Evolutionary conservation across 2,888 invertebrate genomes (phyloP).

Genomic region (Beris chalybata): DNA sequence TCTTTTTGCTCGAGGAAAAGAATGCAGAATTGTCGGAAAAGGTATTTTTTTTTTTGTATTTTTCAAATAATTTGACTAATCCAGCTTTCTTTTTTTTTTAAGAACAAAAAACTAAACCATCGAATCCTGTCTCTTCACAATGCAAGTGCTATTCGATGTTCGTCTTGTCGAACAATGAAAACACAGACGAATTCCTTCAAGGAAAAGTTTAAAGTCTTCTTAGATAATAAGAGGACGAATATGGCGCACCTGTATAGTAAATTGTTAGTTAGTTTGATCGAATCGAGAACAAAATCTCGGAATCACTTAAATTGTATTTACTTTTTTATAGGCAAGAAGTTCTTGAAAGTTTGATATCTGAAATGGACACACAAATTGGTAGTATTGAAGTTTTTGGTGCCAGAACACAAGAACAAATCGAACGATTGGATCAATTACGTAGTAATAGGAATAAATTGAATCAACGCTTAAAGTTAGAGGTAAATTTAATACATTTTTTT

Average conservation of each 20-base stretch:
- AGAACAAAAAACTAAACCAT: conserved; percentile 13
- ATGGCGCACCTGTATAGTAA: conserved; percentile 27
- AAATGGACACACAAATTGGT: conserved; percentile 86
- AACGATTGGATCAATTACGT: conserved; percentile 68
- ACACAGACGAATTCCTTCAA: conserved; percentile 16
- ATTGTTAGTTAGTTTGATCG: conserved; percentile 27
- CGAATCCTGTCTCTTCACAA: conserved; percentile 34
- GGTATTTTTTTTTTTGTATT: background rate
- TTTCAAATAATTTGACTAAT: background rate
- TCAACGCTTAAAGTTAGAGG: conserved; percentile 72
- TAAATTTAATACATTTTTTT: conserved; percentile 45
- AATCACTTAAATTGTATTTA: conserved; percentile 27
- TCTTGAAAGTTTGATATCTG: conserved; percentile 78
- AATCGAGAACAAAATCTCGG: conserved; percentile 9
- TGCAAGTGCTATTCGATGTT: conserved; percentile 31
- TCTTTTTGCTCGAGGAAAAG: conserved; percentile 12
- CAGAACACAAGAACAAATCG: conserved; percentile 65
- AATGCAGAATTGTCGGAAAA: conserved; percentile 6
- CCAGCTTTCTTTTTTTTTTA: background rate
- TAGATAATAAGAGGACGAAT: conserved; percentile 28
- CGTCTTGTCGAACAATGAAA: conserved; percentile 21
- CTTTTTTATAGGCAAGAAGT: conserved; percentile 72
- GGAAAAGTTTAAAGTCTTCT: conserved; percentile 27
- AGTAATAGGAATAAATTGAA: conserved; percentile 71
- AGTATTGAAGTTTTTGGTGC: conserved; percentile 76